Base-by-base conservation (phyloP, 2,888 invertebrate species). In the Papilio elwesi region DNA sequence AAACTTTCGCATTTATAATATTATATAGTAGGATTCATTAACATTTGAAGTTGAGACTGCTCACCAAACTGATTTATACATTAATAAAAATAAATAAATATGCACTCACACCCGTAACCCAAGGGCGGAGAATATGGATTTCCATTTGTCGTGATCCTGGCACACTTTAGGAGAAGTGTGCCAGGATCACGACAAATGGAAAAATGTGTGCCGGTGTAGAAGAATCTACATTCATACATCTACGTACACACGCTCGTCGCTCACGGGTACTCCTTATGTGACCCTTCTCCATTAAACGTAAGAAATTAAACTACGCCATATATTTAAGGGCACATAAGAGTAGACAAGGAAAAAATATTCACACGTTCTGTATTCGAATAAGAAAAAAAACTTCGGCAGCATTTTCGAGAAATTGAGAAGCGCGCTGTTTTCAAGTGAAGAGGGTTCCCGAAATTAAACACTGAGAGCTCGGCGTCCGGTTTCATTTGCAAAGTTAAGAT, bases 401-500 rank as follows among this genome's bases (percentile, higher is more conserved):
- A 68, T 47, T 57, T 68, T 55, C 48, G 57, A 57, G 57, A 57
- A 68, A 68, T 68, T 57, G 68, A 57, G 57, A 68, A 68, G 68
- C 68, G 57, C 48, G n/a, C 26, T 57, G 43, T 26, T 55, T 49
- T 68, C n/a, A 49, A 68, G 55, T 68, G 68, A 68, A 68, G 68
- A 68, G 68, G 68, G 68, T 68, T 38, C 47, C 53, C 48, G 57
- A 57, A 68, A 68, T 68, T 55, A 55, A 68, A 68, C 57, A 57
- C 53, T 13, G 48, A 68, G 48, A 52, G 53, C 55, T 67, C 53
- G 55, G 57, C 57, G 57, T 55, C 68, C 68, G 47, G 68, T 52
- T 57, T 67, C 55, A 68, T 68, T 68, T 68, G 57, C 67, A 57
- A 68, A 68, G 57, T 57, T 68, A 68, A 68, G 68, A 57, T 48